Conservation (phyloP, 2,797 vertebrate genomes). For the Heteromormyrus szaboi region DNA sequence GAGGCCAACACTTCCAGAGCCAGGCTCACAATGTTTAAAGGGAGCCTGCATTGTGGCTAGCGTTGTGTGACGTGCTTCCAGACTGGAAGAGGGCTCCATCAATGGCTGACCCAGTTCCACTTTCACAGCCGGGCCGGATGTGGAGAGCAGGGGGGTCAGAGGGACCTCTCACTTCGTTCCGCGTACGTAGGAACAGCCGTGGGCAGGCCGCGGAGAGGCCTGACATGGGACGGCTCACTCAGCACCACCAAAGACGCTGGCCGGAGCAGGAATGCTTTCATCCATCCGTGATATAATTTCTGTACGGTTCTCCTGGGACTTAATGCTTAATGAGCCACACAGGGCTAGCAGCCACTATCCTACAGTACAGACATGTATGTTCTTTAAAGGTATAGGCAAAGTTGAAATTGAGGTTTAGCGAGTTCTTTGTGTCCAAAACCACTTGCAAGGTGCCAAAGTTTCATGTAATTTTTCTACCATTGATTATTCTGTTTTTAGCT, state of each 20-base stretch:
- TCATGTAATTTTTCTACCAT: neutral
- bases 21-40: neutral
- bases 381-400: neutral
- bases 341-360: neutral
- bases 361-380: neutral
- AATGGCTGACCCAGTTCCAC: neutral
- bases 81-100: neutral
- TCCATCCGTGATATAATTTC: constrained; percentile 3
- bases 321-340: neutral
- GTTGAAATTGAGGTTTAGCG: neutral
- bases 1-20: neutral
- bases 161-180: too few relatives aligned
- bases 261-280: neutral
- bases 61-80: neutral
- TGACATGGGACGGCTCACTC: neutral
- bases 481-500: neutral
- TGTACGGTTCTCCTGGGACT: neutral
- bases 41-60: neutral
- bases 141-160: neutral
- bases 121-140: neutral
- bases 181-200: neutral
- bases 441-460: neutral
- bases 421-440: neutral
- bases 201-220: neutral
- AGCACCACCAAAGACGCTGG: neutral